Base-by-base conservation (phyloP, 2,797 vertebrate genomes). In the Atherinosoma microstoma region DNA sequence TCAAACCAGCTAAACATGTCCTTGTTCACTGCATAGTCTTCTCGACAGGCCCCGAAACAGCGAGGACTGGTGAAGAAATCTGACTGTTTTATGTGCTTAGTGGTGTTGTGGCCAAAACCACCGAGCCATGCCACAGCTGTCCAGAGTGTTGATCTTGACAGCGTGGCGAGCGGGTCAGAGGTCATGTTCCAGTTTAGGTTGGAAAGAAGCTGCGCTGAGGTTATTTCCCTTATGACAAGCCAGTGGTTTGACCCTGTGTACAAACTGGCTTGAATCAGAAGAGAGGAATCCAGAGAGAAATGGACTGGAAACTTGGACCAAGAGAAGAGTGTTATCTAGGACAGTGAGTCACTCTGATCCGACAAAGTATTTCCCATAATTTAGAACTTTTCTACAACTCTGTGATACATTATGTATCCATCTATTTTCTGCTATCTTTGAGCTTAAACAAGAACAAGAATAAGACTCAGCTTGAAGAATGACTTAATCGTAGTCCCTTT, bases 101-200 rank as follows among this genome's bases (percentile, higher is more conserved):
- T 69, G 76, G 65, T 67, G 15, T 71, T 64, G 78, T 45, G 82
- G 82, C 84, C 30, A 67, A 68, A 84, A 75, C 78, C 86, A 79
- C 80, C 16, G 79, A 79, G 70, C 81, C 67, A 6, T 75, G 82
- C 73, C 58, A 72, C 86, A 80, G 82, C 83, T 87, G 87, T 78
- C 85, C 82, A 73, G 83, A 76, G 84, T 86, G 87, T 88, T 91
- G 82, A 90, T 91, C 83, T 83, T 85, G 83, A 92, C 86, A 86
- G 82, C 72, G 32, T 75, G 77, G 83, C 51, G 61, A 74, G 77
- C 57, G 66, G 83, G 90, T 92, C 84, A 90, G 53, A 87, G 89
- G 87, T 90, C 78, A 70, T 15, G 78, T 82, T 91, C 80, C 75
- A 84, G 84, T 87, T 90, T 88, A 82, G 83, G 67, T 79, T 80